Percentiles rank a stretch among this genome's conserved stretches.
Conservation (phyloP, 2,888 invertebrate genomes). For the Frankliniella fusca region DNA sequence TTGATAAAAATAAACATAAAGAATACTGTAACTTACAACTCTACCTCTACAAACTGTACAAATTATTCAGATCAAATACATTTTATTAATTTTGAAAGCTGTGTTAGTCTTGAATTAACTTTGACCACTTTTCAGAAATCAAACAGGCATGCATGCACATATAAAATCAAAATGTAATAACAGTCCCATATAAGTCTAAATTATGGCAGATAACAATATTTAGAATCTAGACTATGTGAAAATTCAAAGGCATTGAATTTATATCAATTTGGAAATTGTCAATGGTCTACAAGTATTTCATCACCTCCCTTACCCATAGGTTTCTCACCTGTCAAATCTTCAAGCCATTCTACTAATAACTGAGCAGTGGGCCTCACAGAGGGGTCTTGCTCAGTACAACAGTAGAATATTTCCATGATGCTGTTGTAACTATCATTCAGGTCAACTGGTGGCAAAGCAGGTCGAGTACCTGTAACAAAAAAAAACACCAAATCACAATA, state of each 20-base stretch:
- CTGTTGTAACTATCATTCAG: constrained; percentile 57
- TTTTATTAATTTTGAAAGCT: too few species aligned
- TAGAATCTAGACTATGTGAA: neutral
- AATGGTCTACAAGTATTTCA: neutral
- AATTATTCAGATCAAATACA: too few species aligned
- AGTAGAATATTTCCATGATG: constrained; percentile 65
- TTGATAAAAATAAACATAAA: too few species aligned
- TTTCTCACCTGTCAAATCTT: constrained; percentile 29
- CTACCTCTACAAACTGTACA: too few species aligned
- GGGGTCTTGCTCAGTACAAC: constrained; percentile 62
- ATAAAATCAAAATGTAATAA: neutral
- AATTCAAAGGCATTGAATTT: neutral
- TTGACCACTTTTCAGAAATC: neutral
- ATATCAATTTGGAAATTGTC: neutral
- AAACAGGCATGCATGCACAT: neutral
- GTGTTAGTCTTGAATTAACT: neutral
- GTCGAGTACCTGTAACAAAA: constrained; percentile 60
- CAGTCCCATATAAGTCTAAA: neutral
- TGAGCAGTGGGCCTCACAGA: constrained; percentile 59
- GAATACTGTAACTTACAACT: too few species aligned
- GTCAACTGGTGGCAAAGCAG: constrained; percentile 61
- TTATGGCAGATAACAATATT: neutral
- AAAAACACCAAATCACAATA: constrained; percentile 35
- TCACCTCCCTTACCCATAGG: neutral
- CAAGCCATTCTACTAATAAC: constrained; percentile 51